A percentile compares a stretch with the other conserved stretches of the same genome.
Conservation (phyloP, 2,797 vertebrate species). For the Mus spretus region DNA sequence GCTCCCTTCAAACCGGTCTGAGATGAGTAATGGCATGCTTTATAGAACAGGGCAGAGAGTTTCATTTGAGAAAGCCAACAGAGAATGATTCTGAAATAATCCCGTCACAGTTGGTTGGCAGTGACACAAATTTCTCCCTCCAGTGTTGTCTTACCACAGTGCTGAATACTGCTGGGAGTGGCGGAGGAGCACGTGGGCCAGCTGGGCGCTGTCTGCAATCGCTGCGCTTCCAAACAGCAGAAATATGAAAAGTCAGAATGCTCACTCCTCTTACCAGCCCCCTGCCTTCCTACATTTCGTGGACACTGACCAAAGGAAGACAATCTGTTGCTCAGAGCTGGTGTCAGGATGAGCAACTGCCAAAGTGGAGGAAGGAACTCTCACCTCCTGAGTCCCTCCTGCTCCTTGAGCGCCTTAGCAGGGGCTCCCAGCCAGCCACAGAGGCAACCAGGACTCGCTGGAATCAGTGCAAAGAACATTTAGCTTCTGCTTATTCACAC, state of each 20-base stretch:
- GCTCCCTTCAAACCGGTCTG: constrained; percentile 18
- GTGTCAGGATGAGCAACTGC: neutral
- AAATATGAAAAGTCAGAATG: constrained; percentile 59
- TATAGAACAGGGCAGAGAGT: constrained; percentile 58
- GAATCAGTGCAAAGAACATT: neutral
- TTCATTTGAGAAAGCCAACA: constrained; percentile 66
- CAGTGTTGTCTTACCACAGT: constrained; percentile 48
- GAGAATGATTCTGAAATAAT: constrained; percentile 73
- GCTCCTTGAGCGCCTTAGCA: neutral
- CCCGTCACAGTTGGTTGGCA: constrained; percentile 67
- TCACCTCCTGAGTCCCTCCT: neutral
- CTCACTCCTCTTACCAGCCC: neutral
- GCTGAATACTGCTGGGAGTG: constrained; percentile 40
- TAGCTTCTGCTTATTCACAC: neutral
- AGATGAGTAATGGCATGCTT: constrained; percentile 63
- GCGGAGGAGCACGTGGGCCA: constrained; percentile 27
- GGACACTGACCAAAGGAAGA: neutral
- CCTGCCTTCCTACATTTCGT: constrained; percentile 14
- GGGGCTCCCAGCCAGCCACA: neutral
- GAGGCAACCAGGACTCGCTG: neutral
- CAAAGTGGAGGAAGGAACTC: neutral
- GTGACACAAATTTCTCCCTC: neutral
- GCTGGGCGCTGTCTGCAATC: constrained; percentile 51
- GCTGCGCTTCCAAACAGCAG: constrained; percentile 52
- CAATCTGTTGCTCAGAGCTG: neutral